Base-by-base conservation (phyloP, 2,113 vertebrate species). In the Burhinus oedicnemus region DNA sequence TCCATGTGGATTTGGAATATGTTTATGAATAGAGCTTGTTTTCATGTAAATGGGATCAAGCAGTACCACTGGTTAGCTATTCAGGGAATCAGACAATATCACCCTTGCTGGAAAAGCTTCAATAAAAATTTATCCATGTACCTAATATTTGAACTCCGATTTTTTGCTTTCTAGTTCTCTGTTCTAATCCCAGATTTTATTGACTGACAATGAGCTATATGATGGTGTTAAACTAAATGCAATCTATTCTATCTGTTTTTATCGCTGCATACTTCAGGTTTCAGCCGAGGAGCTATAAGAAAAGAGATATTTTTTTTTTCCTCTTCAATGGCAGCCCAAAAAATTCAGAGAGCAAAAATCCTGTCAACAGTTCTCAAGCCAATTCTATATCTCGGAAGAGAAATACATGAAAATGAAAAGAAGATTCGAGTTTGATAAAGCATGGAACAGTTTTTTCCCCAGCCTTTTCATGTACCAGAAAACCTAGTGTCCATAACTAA, bases 21-120 rank as follows among this genome's bases (percentile, higher is more conserved):
- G 96, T 96, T 96, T 97, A 96, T 98, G 98, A 98, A 98, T 97
- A 96, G 97, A 97, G 95, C 92, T 98, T 98, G 97, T 98, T 98
- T 98, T 97, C 97, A 98, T 98, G 97, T 97, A 98, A 98, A 98
- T 98, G 97, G 97, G 96, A 97, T 98, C 95, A 98, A 98, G 96
- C 95, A 91, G 96, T 95, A 98, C 96, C 82, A 97, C 95, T 97
- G 97, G 96, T 97, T 98, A 95, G 97, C 93, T 97, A 97, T 98
- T 98, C 97, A 98, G 89, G 82, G 93, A 97, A 96, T 93, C 95
- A 97, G 96, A 98, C 97, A 98, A 98, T 98, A 94, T 96, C 93
- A 97, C 94, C 90, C 96, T 98, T 82, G 90, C 97, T 98, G 92
- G 93, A 97, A 98, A 93, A 65, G 96, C 96, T 95, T 97, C 94